These are phyloP conservation scores for Drosophila mauritiana DNA, from an alignment of 1,140 invertebrate species.

Conservation along the genomic window DNA sequence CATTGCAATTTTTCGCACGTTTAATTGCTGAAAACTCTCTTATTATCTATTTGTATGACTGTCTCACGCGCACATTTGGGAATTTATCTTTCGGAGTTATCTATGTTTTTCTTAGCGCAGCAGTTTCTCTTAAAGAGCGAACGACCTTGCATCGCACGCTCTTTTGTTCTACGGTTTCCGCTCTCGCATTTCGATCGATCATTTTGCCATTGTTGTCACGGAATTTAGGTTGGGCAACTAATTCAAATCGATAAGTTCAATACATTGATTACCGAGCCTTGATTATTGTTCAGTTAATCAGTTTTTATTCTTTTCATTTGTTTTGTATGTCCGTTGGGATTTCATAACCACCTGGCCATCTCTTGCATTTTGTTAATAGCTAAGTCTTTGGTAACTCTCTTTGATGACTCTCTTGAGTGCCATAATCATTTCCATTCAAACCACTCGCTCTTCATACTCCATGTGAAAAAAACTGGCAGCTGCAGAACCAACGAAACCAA, in stretches of 20 bases:
- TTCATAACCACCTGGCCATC: constrained; percentile 22
- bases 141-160: constrained; percentile 68
- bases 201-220: constrained; percentile 74
- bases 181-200: constrained; percentile 56
- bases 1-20: constrained; percentile 70
- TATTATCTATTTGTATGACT: constrained; percentile 1
- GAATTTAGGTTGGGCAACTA: constrained; percentile 71
- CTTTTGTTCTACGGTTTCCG: not conserved
- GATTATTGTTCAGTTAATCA: constrained; percentile 55
- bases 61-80: not conserved
- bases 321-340: constrained; percentile 24
- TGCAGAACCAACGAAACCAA: constrained; percentile 62
- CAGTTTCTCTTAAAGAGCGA: constrained; percentile 23
- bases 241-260: constrained; percentile 55
- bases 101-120: constrained; percentile 10
- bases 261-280: constrained; percentile 41
- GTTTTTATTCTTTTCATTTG: constrained; percentile 11
- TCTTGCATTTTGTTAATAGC: not conserved
- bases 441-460: constrained; percentile 28
- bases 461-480: constrained; percentile 59
- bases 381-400: constrained; percentile 5
- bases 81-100: constrained; percentile 28
- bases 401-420: constrained; percentile 38
- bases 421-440: constrained; percentile 39
- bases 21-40: constrained; percentile 33